Evolutionary conservation across 2,113 vertebrate species (phyloP), one percentile per base, ranked within the genome.

Genomic region (Serinus canaria): DNA sequence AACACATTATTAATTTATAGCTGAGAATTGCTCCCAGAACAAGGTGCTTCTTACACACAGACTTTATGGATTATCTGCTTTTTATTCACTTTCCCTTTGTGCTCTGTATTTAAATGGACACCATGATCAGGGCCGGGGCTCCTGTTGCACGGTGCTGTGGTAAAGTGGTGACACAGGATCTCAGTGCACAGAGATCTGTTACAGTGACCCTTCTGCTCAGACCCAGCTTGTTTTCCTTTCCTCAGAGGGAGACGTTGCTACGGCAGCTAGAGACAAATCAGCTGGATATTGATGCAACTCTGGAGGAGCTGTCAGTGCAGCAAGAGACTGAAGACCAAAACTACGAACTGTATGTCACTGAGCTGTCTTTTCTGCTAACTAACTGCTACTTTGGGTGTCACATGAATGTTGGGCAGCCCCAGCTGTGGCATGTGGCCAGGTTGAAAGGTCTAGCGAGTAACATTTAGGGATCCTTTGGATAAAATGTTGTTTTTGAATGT

Each of bases 271-370:
- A 99, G 98, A 99, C 99, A 5, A 99, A 99, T 96, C 99, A 99
- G 97, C 97, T 99, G 84, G 99, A 99, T 96, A 99, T 99, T 24
- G 99, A 99, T 15, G 99, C 99, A 39, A 99, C 99, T 0, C 94
- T 99, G 97, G 99, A 99, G 97, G 99, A 99, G 95, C 98, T 99
- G 13, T 98, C 95, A 0, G 99, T 99, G 81, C 99, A 99, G 97
- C 99, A 99, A 92, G 99, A 99, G 97, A 99, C 99, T 0, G 99
- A 99, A 93, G 99, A 99, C 96, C 99, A 99, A 92, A 99, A 99
- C 97, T 99, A 99, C 43, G 98, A 99, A 87, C 98, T 99, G 99
- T 99, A 98, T 12, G 98, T 97, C 50, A 11, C 9, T 83, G 56
- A 78, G 49, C 81, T 53, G 25, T 73, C 91, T 62, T 75, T 90